Evolutionary conservation across 2,888 invertebrate species (phyloP), one percentile per base, ranked within the genome.

Genomic region (Hesperia comma): DNA sequence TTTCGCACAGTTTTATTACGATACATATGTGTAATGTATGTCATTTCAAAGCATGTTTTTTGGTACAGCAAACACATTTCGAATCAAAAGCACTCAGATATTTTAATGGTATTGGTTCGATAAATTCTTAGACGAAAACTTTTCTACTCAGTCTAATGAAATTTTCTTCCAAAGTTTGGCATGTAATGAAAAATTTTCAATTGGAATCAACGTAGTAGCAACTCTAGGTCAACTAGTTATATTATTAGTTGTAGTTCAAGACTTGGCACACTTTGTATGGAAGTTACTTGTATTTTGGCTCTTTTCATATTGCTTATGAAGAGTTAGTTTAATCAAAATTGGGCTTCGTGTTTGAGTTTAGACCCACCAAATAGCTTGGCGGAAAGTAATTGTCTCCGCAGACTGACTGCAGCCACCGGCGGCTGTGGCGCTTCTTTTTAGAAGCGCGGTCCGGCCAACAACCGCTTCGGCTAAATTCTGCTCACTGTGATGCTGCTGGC

Each of bases 151-250:
- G 7, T 12, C 14, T 58, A 58, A 32, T 58, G 32, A 32, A 58
- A 57, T 32, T 43, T 46, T 0, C 41, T 12, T 40, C 19, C 15
- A 32, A 26, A 58, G 43, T 41, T 58, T 46, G 33, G 17, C 37
- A 33, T 10, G 26, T 26, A 43, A 46, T 32, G 43, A 58, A 58
- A 58, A 15, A 15, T 46, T 58, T 58, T 26, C 58, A 58, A 41
- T 41, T 57, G n/a, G 15, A 32, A 43, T 21, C 10, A 26, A 58
- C 15, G 46, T n/a, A 6, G 10, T 32, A 46, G 43, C 14, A 15
- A 58, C 17, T 14, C 10, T 46, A 1, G 32, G 4, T 33, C 21
- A 33, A 61, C 37, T 49, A 61, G 51, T 61, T 40, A 53, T 15
- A 56, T 32, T 51, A 21, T 14, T 61, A 19, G 32, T n/a, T n/a